Evolutionary conservation across 1,140 invertebrate genomes (phyloP), one percentile per base, ranked within the genome.

Genomic region (Callitettix versicolor): DNA sequence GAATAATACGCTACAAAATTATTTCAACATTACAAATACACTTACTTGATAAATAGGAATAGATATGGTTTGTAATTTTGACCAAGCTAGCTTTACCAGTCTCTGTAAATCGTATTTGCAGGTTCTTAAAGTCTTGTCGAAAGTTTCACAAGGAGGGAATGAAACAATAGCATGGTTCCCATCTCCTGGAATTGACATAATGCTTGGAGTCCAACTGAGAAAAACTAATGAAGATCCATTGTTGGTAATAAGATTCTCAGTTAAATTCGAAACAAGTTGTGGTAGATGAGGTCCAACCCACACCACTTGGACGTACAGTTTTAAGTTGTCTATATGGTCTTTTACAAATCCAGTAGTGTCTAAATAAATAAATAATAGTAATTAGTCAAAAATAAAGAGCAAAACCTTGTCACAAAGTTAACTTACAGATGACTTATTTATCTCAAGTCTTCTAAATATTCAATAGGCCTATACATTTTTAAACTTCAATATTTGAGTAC

Each of bases 11-110:
- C n/a, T n/a, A n/a, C n/a, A n/a, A n/a, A n/a, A n/a, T n/a, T n/a
- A n/a, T n/a, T n/a, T n/a, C n/a, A 46, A 26, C 14, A n/a, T 40
- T 40, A 9, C 20, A 46, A 46, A 41, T n/a, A 11, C 2, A 24
- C 58, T 60, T 59, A 67, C 68, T 38, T 80, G 67, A 59, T 72
- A 76, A 7, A 79, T 72, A 4, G 71, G 65, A 36, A 70, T 73
- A 1, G 76, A 79, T 2, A 67, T 64, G 2, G 64, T 63, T 53
- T 80, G 71, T 0, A 84, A 60, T 42, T 73, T 72, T 0, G 66
- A 61, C 78, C 82, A 86, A 12, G 76, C 77, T 22, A 85, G 63
- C 66, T 90, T 89, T 1, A 79, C 72, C 20, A 86, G 68, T 21
- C 81, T 74, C 40, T 77, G 77, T 12, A 79, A 68, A 52, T 84